Percentiles rank a stretch among this genome's conserved stretches.
phyloP scores from a whole-genome alignment of 2,113 vertebrate species.

The Xiphorhynchus elegans region DNA sequence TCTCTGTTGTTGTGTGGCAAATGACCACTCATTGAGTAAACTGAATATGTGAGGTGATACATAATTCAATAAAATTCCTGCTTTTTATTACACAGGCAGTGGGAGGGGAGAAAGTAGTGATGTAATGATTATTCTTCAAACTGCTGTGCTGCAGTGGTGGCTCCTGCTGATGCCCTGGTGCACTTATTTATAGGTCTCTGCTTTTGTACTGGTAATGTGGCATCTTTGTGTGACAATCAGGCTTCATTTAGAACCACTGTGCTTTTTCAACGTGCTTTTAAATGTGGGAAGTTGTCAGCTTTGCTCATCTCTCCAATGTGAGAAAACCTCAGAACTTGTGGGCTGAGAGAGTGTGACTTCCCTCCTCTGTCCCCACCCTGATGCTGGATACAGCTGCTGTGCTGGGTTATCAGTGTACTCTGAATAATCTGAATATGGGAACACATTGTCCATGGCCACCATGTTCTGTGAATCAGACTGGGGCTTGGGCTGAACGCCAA shows the following conservation, averaged over 20 bases:
- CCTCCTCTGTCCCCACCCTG: neutral
- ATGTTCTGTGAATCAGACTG: neutral
- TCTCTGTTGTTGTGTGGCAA: neutral
- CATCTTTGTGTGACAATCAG: neutral
- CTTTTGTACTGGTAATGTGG: neutral
- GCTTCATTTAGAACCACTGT: neutral
- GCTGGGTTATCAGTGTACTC: neutral
- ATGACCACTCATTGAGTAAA: neutral
- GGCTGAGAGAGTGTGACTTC: neutral
- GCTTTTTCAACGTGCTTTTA: neutral
- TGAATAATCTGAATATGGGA: neutral
- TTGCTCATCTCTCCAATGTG: neutral
- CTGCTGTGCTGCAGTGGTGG: neutral
- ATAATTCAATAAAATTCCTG: neutral
- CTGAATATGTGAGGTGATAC: neutral
- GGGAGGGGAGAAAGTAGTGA: neutral
- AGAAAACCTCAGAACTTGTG: neutral
- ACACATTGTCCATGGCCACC: rapidly evolving
- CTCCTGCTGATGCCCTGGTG: neutral
- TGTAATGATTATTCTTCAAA: neutral
- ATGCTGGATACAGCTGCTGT: rapidly evolving
- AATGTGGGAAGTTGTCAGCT: neutral
- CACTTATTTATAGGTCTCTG: neutral
- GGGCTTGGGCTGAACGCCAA: neutral
- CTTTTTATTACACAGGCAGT: neutral